Evolutionary conservation across 2,113 vertebrate species (phyloP).

Genomic region (Limanda limanda): DNA sequence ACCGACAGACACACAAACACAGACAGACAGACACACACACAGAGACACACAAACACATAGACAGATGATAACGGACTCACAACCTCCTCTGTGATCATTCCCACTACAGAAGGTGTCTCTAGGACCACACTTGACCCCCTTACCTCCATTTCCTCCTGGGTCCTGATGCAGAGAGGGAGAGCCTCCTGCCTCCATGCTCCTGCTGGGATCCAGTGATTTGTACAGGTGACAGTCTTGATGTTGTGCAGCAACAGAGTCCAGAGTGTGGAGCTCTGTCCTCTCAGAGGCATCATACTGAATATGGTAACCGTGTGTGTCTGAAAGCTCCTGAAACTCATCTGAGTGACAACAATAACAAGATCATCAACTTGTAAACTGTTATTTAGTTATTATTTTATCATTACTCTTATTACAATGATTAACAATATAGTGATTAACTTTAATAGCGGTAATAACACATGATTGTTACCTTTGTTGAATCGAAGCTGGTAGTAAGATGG

Average conservation of each 20-base stretch:
- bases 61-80: background rate
- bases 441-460: background rate
- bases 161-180: slow-evolving; percentile 12
- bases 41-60: background rate
- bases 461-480: slow-evolving; percentile 41
- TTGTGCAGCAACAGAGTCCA: slow-evolving; percentile 40
- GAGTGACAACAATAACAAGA: background rate
- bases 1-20: no score
- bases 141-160: slow-evolving; percentile 31
- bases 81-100: no score
- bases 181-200: background rate
- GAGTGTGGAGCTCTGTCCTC: slow-evolving; percentile 27
- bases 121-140: background rate
- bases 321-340: slow-evolving; percentile 16
- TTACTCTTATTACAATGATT: background rate
- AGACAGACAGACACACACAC: no score
- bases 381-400: background rate
- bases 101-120: no score
- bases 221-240: slow-evolving; percentile 31
- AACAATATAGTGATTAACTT: background rate
- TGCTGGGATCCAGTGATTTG: background rate
- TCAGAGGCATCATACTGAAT: slow-evolving; percentile 25
- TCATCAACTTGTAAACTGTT: background rate
- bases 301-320: slow-evolving; percentile 27
- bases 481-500: slow-evolving; percentile 53